These are phyloP conservation scores for Drosophila yakuba DNA, from an alignment of 1,140 invertebrate genomes.

Conservation along the genomic window DNA sequence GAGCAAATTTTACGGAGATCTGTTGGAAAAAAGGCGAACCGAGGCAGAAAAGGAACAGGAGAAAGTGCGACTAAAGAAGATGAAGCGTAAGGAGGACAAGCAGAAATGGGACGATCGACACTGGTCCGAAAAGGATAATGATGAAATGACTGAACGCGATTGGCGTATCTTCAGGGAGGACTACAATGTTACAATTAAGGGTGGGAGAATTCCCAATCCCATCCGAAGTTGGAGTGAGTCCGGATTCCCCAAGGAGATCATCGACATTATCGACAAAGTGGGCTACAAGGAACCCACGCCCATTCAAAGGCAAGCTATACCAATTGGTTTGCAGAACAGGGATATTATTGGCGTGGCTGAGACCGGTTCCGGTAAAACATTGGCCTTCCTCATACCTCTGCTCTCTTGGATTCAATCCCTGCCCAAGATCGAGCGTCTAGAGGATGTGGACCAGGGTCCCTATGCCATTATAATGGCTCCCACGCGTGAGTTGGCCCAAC, in stretches of 20 bases:
- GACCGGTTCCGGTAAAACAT: slow-evolving; percentile 99
- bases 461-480: slow-evolving; percentile 99
- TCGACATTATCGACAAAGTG: slow-evolving; percentile 97
- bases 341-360: slow-evolving; percentile 99
- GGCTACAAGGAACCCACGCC: slow-evolving; percentile 99
- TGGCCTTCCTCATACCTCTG: slow-evolving; percentile 98
- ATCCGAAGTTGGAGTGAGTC: slow-evolving; percentile 98
- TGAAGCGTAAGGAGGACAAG: slow-evolving; percentile 98
- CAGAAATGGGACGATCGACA: slow-evolving; percentile 99
- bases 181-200: slow-evolving; percentile 99
- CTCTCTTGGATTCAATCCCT: slow-evolving; percentile 99
- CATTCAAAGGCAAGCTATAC: slow-evolving; percentile 99
- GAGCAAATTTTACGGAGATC: slow-evolving; percentile 98
- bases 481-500: slow-evolving; percentile 99
- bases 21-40: slow-evolving; percentile 97
- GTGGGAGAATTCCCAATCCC: slow-evolving; percentile 98
- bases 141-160: slow-evolving; percentile 99
- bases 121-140: slow-evolving; percentile 97
- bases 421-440: slow-evolving; percentile 96
- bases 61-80: slow-evolving; percentile 96
- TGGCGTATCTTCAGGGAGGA: slow-evolving; percentile 99
- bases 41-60: slow-evolving; percentile 99
- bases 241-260: slow-evolving; percentile 94
- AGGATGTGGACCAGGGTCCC: slow-evolving; percentile 98
- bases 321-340: slow-evolving; percentile 98